A percentile compares a stretch with the other conserved stretches of the same genome.
These are phyloP conservation scores for Menidia menidia DNA, from an alignment of 2,797 vertebrate genomes.

Conservation along the genomic window DNA sequence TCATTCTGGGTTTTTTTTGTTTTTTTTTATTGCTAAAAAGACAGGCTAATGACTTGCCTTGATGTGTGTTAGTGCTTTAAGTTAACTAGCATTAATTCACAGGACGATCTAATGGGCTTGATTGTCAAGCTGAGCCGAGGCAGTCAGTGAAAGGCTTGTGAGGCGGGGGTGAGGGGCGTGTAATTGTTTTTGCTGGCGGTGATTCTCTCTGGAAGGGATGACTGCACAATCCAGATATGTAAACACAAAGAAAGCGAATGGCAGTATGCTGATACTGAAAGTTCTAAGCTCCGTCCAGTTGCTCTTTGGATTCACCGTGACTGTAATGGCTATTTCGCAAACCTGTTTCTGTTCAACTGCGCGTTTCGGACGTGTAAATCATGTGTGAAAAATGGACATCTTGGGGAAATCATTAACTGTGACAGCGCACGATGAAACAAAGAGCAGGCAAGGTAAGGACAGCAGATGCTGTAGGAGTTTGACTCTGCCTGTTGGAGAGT, in stretches of 20 bases:
- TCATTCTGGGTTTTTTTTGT: constrained; percentile 72
- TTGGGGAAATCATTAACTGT: constrained; percentile 73
- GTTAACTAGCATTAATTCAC: constrained; percentile 77
- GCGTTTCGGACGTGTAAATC: constrained; percentile 67
- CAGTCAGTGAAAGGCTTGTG: constrained; percentile 55
- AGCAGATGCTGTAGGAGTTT: constrained; percentile 74
- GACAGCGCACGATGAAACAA: constrained; percentile 56
- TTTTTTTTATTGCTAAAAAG: constrained; percentile 74
- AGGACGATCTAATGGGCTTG: constrained; percentile 75
- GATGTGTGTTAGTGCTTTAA: constrained; percentile 77
- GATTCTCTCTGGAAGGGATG: constrained; percentile 74
- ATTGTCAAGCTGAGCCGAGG: constrained; percentile 71
- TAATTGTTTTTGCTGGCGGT: constrained; percentile 82
- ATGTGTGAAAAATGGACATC: constrained; percentile 56
- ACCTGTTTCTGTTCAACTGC: constrained; percentile 46
- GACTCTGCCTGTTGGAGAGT: constrained; percentile 75
- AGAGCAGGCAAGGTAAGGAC: constrained; percentile 65
- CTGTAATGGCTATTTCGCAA: constrained; percentile 42
- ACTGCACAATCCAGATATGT: constrained; percentile 81
- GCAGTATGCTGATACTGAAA: constrained; percentile 67
- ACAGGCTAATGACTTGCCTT: constrained; percentile 74
- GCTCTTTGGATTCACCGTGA: constrained; percentile 32
- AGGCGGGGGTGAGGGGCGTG: constrained; percentile 32
- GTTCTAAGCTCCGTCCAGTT: constrained; percentile 47
- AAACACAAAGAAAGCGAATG: constrained; percentile 74